These are phyloP conservation scores for Tipula lateralis DNA, from an alignment of 2,888 invertebrate species.

Conservation along the genomic window DNA sequence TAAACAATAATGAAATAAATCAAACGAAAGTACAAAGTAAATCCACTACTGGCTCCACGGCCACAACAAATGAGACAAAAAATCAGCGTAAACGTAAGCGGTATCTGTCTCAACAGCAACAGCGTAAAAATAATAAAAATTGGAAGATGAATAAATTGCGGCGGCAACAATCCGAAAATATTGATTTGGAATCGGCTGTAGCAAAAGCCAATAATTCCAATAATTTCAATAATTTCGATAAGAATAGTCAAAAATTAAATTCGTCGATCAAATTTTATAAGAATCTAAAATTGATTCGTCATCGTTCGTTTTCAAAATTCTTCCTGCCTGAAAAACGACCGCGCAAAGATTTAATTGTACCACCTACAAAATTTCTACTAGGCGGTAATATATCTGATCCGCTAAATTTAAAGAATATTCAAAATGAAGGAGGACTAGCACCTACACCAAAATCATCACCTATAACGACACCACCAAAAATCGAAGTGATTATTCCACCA, in stretches of 20 bases:
- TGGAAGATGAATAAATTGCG: conserved; percentile 33
- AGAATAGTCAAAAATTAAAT: neutral
- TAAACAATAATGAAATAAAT: conserved; percentile 25
- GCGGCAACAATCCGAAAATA: conserved; percentile 37
- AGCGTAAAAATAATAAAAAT: conserved; percentile 28
- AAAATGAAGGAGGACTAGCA: conserved; percentile 75
- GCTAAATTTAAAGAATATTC: conserved; percentile 85
- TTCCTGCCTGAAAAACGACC: conserved; percentile 69
- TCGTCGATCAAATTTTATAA: neutral
- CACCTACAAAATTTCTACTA: conserved; percentile 87
- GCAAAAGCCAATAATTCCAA: neutral
- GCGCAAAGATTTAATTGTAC: conserved; percentile 70
- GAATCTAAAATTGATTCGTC: neutral
- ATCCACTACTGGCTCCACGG: neutral
- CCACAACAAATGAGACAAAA: neutral
- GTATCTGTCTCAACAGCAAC: conserved; percentile 19
- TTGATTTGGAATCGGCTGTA: neutral
- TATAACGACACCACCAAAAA: conserved; percentile 55
- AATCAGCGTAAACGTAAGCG: conserved; percentile 14
- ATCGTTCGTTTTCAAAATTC: conserved; percentile 54
- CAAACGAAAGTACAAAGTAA: neutral
- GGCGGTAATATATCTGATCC: conserved; percentile 96
- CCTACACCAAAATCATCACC: conserved; percentile 74
- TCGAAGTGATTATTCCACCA: conserved; percentile 88
- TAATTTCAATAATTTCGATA: neutral